Evolutionary conservation across 2,113 vertebrate genomes (phyloP), one percentile per base, ranked within the genome.

Genomic region (Tricholaema leucomelas): DNA sequence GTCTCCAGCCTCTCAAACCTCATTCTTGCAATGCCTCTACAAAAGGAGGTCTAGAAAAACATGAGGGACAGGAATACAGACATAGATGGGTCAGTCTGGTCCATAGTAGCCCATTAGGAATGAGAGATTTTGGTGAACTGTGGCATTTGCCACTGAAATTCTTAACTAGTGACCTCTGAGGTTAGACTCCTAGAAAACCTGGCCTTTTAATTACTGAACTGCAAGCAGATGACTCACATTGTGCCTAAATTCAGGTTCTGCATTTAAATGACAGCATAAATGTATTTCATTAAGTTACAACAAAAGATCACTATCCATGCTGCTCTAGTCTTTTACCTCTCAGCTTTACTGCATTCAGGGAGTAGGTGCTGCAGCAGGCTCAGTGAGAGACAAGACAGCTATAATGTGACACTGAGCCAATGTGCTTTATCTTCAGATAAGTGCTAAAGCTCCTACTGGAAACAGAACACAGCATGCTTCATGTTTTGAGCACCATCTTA

Each of bases 381-480:
- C 42, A 25, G 48, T 25, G 33, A 8, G 42, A 48, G n/a, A 64
- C 16, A 8, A 30, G 36, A 40, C 12, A 16, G 30, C 15, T 54
- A 2, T 2, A 10, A 58, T 5, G 14, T 5, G 58, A 56, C 12
- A 9, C 0, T 5, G 44, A 12, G 28, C 44, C 42, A 36, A 18
- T 0, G 5, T 54, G 30, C 0, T 12, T 33, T 54, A 35, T 35
- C 5, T 69, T 52, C 25, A 52, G 31, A 2, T 15, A 60, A 52
- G 17, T 54, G 4, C 56, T 30, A 31, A 40, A 73, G 44, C 17
- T 84, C 36, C 31, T 35, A 31, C 55, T 48, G 46, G 20, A 46
- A 83, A 10, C 14, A 33, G 15, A 15, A 42, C 11, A 18, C 12
- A 28, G 31, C n/a, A 12, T 5, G 36, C 46, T 38, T 64, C 42